Evolutionary conservation across 1,140 invertebrate genomes (phyloP).

Genomic region (Pogonomyrmex californicus): DNA sequence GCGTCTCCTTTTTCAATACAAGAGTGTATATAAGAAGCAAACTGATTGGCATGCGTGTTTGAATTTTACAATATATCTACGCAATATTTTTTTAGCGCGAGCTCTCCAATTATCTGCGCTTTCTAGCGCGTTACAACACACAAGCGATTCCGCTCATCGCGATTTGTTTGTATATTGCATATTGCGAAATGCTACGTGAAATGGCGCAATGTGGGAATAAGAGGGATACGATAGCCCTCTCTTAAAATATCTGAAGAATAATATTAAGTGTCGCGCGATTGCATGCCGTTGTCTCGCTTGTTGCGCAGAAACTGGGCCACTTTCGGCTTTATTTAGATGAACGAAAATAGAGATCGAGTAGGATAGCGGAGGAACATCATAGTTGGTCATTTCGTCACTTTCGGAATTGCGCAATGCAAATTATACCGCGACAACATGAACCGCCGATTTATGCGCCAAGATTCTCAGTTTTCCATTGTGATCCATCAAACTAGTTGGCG

Average conservation of each 20-base stretch:
- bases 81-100: not conserved
- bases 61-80: conserved; percentile 1
- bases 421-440: conserved; percentile 58
- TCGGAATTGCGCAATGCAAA: conserved; percentile 67
- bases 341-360: conserved; percentile 77
- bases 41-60: not conserved
- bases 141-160: not conserved
- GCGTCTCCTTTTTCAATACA: not conserved
- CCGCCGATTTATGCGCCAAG: conserved; percentile 31
- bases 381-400: conserved; percentile 68
- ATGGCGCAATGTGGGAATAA: conserved; percentile 6
- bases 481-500: conserved; percentile 10
- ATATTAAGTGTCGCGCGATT: conserved; percentile 60
- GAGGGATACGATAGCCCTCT: not conserved
- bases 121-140: not conserved
- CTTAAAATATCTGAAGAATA: conserved; percentile 70
- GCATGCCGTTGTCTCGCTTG: conserved; percentile 63
- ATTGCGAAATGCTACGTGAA: conserved; percentile 12
- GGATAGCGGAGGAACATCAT: conserved; percentile 64
- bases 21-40: not conserved
- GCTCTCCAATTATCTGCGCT: not conserved
- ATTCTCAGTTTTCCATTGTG: conserved; percentile 20
- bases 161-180: not conserved
- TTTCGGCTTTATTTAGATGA: conserved; percentile 82
- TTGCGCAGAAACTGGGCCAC: conserved; percentile 76